These are phyloP conservation scores for Dendrolimus pini DNA, from an alignment of 2,888 invertebrate genomes.

Conservation along the genomic window DNA sequence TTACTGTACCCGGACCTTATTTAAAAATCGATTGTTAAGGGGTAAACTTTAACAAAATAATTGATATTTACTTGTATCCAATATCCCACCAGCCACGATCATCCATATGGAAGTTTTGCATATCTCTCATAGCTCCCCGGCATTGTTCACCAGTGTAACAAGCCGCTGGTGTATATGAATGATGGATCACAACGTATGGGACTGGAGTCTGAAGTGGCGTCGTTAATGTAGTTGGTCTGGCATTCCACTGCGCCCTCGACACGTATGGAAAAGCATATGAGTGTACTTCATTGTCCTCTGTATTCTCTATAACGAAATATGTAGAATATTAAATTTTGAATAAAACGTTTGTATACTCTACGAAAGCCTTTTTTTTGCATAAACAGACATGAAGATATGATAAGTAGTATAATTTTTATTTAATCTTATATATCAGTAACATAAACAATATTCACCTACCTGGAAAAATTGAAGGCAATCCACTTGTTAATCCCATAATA, in stretches of 20 bases:
- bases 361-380: no score
- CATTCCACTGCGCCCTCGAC: slow-evolving; percentile 78
- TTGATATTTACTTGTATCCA: slow-evolving; percentile 64
- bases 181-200: slow-evolving; percentile 83
- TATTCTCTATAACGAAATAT: slow-evolving; percentile 14
- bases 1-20: no score
- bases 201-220: slow-evolving; percentile 74
- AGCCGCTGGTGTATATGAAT: slow-evolving; percentile 78
- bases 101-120: slow-evolving; percentile 80
- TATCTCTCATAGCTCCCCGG: slow-evolving; percentile 75
- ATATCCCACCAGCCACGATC: slow-evolving; percentile 80
- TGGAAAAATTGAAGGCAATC: slow-evolving; percentile 2
- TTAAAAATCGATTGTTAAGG: no score
- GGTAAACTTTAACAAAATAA: no score
- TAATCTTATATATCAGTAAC: no score
- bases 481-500: not conserved
- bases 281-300: slow-evolving; percentile 39
- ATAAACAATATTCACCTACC: not conserved
- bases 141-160: slow-evolving; percentile 74
- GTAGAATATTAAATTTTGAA: not conserved
- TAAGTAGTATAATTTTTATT: no score
- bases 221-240: slow-evolving; percentile 62
- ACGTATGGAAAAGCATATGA: slow-evolving; percentile 45
- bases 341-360: no score
- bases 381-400: no score